Evolutionary conservation across 2,888 invertebrate genomes (phyloP), one percentile per base, ranked within the genome.

Genomic region (Aporophyla lueneburgensis): DNA sequence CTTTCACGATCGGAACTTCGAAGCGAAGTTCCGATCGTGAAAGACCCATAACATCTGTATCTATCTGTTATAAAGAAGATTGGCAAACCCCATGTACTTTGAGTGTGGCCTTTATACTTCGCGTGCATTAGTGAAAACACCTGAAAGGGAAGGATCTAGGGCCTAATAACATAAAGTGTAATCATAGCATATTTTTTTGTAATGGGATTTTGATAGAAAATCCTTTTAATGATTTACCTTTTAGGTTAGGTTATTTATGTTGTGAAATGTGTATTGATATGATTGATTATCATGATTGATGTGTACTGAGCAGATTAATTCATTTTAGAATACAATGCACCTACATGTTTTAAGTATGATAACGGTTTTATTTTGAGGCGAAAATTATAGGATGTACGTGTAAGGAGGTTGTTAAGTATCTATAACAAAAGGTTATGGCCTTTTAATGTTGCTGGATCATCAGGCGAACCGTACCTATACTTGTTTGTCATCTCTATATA

Each of bases 111-210:
- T 54, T n/a, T n/a, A 54, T n/a, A 54, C n/a, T n/a, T 54, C n/a
- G 54, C 54, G 12, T 12, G n/a, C 54, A 54, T 54, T 54, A 12
- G 12, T 54, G 9, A 54, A n/a, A 54, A n/a, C n/a, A n/a, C 54
- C n/a, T 12, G n/a, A 54, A 54, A n/a, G n/a, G n/a, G 54, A 54
- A 12, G 12, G 54, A n/a, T 54, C n/a, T 54, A 54, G 12, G 54
- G 54, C 54, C 54, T 54, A 54, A 10, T 54, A 54, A 56, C 24
- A 56, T 56, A 56, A 56, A 56, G 24, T 56, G 56, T 56, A 56
- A 56, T 56, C 56, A 56, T 56, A 56, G 56, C 56, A 27, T 58
- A 58, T 58, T 58, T 58, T 27, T 58, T 58, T n/a, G 58, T 58
- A n/a, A 54, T 54, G 54, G 54, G 54, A 54, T 54, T 54, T 54